Percentiles rank a stretch among this genome's conserved stretches.
These are phyloP conservation scores for Invenusta paracnida DNA, from an alignment of 2,888 invertebrate species.

Conservation along the genomic window DNA sequence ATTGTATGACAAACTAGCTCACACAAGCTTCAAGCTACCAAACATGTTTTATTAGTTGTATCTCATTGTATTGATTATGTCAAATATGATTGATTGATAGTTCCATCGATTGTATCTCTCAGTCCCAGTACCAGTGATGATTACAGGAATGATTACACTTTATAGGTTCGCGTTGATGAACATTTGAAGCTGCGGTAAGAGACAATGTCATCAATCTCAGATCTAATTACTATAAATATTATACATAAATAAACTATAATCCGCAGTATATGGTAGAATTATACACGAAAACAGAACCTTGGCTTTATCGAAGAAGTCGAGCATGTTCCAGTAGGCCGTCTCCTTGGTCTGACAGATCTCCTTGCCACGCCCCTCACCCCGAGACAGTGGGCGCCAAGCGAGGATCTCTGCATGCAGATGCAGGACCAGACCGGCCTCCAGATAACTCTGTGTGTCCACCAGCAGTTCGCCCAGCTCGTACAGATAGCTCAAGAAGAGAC, in stretches of 20 bases:
- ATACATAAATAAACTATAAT: neutral
- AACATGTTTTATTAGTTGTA: no score
- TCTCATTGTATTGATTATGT: no score
- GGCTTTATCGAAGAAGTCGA: constrained; percentile 85
- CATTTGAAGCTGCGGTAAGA: no score
- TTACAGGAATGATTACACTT: no score
- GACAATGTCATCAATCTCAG: neutral
- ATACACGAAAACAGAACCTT: constrained; percentile 65
- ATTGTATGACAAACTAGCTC: no score
- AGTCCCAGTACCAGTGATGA: no score
- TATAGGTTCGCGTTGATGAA: no score
- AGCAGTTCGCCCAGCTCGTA: constrained; percentile 89
- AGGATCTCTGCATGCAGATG: constrained; percentile 86
- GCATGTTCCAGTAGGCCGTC: constrained; percentile 76
- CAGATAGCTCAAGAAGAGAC: constrained; percentile 66
- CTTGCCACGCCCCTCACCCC: neutral
- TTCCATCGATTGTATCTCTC: no score
- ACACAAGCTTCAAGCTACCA: no score
- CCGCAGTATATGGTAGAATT: neutral
- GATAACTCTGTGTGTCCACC: constrained; percentile 80
- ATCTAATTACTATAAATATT: neutral
- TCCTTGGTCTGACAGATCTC: constrained; percentile 66
- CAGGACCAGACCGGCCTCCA: constrained; percentile 88
- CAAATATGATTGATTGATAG: no score
- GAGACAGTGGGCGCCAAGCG: neutral